These are phyloP conservation scores for Chelonoidis abingdonii DNA, from an alignment of 2,113 vertebrate species.

Conservation along the genomic window DNA sequence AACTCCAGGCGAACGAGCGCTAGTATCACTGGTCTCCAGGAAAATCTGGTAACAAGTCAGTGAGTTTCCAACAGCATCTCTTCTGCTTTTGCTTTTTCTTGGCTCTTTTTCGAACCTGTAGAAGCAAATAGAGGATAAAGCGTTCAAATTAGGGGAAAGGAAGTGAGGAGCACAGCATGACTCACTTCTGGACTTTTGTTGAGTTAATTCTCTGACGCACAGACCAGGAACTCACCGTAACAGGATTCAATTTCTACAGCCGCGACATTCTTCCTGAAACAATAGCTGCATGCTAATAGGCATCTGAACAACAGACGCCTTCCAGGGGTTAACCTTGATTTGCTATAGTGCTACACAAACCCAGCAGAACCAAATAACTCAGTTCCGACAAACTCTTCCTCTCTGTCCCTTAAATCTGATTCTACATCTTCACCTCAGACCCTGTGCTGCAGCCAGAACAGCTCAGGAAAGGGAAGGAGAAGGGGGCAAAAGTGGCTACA, in stretches of 20 bases:
- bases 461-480: neutral
- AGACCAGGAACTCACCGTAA: neutral
- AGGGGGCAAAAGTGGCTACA: neutral
- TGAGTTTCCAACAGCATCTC: neutral
- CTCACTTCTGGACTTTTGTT: neutral
- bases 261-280: neutral
- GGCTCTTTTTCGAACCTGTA: neutral
- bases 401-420: neutral
- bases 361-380: neutral
- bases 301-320: neutral
- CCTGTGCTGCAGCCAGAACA: accelerated
- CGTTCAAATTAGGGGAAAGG: neutral
- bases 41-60: neutral
- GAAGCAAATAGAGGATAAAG: neutral
- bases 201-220: neutral
- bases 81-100: neutral
- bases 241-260: neutral
- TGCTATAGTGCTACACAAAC: neutral
- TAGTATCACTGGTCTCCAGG: neutral
- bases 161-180: neutral
- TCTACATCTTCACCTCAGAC: neutral
- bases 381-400: neutral
- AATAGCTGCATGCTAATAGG: neutral
- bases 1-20: neutral
- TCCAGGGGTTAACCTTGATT: too few species aligned